Percentiles rank a stretch among this genome's conserved stretches.
These are phyloP conservation scores for Pitangus sulphuratus DNA, from an alignment of 2,797 vertebrate species.

Conservation along the genomic window DNA sequence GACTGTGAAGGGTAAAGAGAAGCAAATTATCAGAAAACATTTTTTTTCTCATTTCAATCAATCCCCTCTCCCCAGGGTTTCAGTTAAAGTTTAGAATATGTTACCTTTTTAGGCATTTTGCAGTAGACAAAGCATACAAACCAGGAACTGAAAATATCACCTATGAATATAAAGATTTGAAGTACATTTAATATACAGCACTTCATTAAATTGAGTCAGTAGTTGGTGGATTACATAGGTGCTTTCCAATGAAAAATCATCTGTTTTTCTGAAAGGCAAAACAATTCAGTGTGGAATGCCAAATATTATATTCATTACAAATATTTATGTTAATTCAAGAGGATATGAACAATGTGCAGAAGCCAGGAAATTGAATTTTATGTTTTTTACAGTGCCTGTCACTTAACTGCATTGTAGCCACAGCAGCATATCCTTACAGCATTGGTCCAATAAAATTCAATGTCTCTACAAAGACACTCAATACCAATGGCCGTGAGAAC, in stretches of 20 bases:
- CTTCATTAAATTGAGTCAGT: conserved; percentile 10
- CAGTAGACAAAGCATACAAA: neutral
- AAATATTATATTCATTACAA: conserved; percentile 20
- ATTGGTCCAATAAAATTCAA: neutral
- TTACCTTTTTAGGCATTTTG: neutral
- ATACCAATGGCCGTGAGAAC: neutral
- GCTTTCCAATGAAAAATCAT: conserved; percentile 27
- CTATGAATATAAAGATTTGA: neutral
- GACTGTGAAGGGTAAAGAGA: neutral
- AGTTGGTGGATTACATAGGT: neutral
- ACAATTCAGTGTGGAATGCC: conserved; percentile 29
- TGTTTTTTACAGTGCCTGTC: conserved; percentile 40
- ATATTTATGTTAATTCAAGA: conserved; percentile 50
- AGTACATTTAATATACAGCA: neutral
- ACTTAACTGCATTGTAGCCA: neutral
- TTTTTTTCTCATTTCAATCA: neutral
- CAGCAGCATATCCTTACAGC: neutral
- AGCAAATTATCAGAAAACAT: neutral
- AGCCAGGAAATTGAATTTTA: conserved; percentile 6
- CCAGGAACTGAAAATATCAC: neutral
- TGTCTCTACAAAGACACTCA: neutral
- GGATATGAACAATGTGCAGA: conserved; percentile 10
- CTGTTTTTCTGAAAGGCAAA: conserved; percentile 30
- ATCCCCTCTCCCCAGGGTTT: fast-evolving
- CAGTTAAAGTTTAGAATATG: neutral